Conservation (phyloP, 1,140 invertebrate species). For the Dendroctonus ponderosae region DNA sequence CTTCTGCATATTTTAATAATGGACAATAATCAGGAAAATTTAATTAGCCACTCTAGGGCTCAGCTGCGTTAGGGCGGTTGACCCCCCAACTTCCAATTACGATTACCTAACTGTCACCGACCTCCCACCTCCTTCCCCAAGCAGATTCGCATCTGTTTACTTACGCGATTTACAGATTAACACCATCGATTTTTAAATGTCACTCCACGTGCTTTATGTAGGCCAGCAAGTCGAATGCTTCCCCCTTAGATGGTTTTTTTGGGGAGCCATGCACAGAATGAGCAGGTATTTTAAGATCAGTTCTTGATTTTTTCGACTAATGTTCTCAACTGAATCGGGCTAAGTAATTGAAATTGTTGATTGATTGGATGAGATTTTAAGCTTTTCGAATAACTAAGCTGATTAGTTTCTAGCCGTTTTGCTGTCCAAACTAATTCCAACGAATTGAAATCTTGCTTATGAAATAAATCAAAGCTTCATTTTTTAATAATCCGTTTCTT, state of each 20-base stretch:
- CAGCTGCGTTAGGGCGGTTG: constrained; percentile 26
- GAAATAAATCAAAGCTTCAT: constrained; percentile 1
- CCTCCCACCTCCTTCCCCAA: constrained; percentile 5
- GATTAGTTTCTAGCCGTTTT: too few relatives aligned
- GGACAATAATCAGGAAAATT: constrained; percentile 26
- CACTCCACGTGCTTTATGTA: constrained; percentile 28
- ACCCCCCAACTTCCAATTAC: constrained; percentile 32
- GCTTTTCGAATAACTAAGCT: too few relatives aligned
- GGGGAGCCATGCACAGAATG: too few relatives aligned
- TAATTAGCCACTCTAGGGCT: constrained; percentile 25
- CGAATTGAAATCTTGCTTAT: too few relatives aligned
- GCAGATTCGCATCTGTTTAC: constrained; percentile 31
- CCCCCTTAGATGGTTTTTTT: constrained; percentile 1
- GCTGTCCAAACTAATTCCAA: too few relatives aligned
- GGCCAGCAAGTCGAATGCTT: constrained; percentile 19
- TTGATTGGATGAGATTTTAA: too few relatives aligned
- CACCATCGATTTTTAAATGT: constrained; percentile 36
- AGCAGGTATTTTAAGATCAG: too few relatives aligned
- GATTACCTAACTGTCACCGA: constrained; percentile 32
- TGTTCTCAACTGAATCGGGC: too few relatives aligned
- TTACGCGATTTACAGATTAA: constrained; percentile 34
- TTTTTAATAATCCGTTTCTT: background rate
- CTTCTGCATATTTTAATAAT: constrained; percentile 11
- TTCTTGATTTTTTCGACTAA: too few relatives aligned
- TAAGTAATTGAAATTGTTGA: too few relatives aligned